These are phyloP conservation scores for Camelus bactrianus DNA, from an alignment of 2,113 vertebrate species.

Conservation along the genomic window DNA sequence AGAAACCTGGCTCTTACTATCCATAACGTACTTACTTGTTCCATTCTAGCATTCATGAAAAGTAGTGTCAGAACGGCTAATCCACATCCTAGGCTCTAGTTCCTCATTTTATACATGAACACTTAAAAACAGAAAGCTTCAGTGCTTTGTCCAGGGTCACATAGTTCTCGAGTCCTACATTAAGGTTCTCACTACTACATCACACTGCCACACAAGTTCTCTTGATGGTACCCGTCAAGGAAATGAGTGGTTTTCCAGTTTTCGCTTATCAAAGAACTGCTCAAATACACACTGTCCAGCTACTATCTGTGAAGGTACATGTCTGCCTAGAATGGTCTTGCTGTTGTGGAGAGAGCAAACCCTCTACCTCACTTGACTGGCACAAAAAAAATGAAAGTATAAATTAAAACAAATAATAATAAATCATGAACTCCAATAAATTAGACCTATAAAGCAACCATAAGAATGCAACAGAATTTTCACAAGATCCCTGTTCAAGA, in stretches of 20 bases:
- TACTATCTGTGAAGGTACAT: not conserved
- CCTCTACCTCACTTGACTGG: not conserved
- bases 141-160: not conserved
- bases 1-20: not conserved
- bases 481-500: not conserved
- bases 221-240: not conserved
- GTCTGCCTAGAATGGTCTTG: not conserved
- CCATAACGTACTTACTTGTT: not conserved
- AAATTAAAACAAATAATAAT: not conserved
- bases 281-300: not conserved
- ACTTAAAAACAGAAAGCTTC: not conserved
- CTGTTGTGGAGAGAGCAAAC: not conserved
- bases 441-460: not conserved
- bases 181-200: not conserved
- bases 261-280: not conserved
- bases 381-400: not conserved
- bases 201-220: not conserved
- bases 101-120: not conserved
- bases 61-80: not conserved
- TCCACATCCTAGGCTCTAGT: not conserved
- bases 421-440: not conserved
- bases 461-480: not conserved
- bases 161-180: not conserved
- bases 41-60: not conserved
- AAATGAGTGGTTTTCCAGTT: not conserved